Conservation (phyloP, 2,797 vertebrate species). For the Menidia menidia region DNA sequence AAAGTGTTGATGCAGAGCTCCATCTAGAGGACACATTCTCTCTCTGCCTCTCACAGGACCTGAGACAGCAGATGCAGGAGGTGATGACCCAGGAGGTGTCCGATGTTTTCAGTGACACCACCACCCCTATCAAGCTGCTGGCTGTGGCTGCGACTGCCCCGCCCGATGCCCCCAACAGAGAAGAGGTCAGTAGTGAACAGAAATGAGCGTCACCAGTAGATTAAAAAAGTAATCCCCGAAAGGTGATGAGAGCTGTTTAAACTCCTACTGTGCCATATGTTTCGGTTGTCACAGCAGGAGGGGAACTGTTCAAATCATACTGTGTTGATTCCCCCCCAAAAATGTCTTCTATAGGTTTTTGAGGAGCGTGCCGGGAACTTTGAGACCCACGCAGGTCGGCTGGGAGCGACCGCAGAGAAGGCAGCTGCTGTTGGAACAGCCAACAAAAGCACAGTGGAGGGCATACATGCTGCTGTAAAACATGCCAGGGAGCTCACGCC, state of each 20-base stretch:
- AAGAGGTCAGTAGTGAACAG: slow-evolving; percentile 83
- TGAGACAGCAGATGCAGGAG: slow-evolving; percentile 96
- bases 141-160: slow-evolving; percentile 97
- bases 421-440: slow-evolving; percentile 97
- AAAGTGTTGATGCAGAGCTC: slow-evolving; percentile 52
- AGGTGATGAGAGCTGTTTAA: neutral
- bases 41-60: slow-evolving; percentile 83
- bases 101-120: slow-evolving; percentile 97
- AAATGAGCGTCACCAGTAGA: neutral
- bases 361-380: slow-evolving; percentile 96
- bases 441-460: slow-evolving; percentile 95
- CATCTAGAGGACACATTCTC: slow-evolving; percentile 61
- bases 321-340: neutral
- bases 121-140: slow-evolving; percentile 95
- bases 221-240: neutral
- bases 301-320: neutral
- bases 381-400: slow-evolving; percentile 91
- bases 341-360: slow-evolving; percentile 86
- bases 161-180: slow-evolving; percentile 91
- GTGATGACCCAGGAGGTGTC: slow-evolving; percentile 99
- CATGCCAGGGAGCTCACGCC: slow-evolving; percentile 95
- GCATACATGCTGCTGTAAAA: slow-evolving; percentile 95
- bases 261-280: neutral
- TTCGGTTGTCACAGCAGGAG: neutral
- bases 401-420: slow-evolving; percentile 96